These are phyloP conservation scores for Doris montereyensis DNA, from an alignment of 2,888 invertebrate species.

Conservation along the genomic window DNA sequence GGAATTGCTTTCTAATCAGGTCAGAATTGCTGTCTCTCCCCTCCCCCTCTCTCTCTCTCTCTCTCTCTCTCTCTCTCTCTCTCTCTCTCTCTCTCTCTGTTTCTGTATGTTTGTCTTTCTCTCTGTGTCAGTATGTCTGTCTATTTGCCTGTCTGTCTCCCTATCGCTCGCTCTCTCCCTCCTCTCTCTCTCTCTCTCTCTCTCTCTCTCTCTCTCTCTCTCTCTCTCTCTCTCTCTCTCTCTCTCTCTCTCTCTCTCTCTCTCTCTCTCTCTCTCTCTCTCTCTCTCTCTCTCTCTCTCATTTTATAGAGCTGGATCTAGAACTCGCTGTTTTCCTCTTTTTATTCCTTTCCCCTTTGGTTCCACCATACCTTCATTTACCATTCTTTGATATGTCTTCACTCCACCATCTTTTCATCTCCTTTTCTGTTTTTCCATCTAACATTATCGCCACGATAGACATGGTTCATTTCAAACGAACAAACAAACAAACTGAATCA, in stretches of 20 bases:
- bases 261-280: neutral
- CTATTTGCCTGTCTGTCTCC: neutral
- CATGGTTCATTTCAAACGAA: too few relatives aligned
- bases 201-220: neutral
- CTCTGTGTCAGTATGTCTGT: slow-evolving; percentile 1
- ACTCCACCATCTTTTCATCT: too few relatives aligned
- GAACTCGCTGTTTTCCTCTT: too few relatives aligned
- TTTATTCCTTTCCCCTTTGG: too few relatives aligned
- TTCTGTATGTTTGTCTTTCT: neutral
- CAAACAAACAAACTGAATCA: too few relatives aligned
- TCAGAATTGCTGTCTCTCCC: neutral
- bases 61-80: neutral
- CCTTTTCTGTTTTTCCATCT: too few relatives aligned
- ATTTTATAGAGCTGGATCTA: neutral
- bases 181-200: neutral
- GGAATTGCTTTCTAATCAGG: too few relatives aligned
- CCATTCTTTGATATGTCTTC: too few relatives aligned
- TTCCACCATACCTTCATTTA: too few relatives aligned
- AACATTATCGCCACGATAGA: too few relatives aligned
- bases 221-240: slow-evolving; percentile 27
- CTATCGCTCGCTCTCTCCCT: neutral
- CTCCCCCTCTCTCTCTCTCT: neutral
- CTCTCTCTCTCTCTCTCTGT: neutral
- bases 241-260: slow-evolving; percentile 22
- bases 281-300: neutral